These are phyloP conservation scores for Dicaeum eximium DNA, from an alignment of 2,113 vertebrate species.

Conservation along the genomic window DNA sequence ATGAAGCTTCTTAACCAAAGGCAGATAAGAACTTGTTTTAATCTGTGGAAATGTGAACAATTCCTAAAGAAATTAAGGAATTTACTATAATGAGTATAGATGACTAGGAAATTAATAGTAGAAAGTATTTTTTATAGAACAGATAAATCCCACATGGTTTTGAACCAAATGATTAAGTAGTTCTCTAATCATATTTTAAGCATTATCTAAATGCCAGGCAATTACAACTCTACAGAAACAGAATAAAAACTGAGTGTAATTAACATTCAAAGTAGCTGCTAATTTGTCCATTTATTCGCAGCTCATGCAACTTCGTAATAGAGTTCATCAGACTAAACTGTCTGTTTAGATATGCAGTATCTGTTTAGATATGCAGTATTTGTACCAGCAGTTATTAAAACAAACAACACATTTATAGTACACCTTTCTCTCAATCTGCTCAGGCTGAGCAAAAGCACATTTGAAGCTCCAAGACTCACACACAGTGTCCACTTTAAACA, in stretches of 20 bases:
- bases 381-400: slow-evolving; percentile 41
- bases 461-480: slow-evolving; percentile 82
- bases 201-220: background rate
- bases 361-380: background rate
- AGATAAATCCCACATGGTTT: background rate
- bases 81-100: background rate
- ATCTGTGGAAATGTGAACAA: background rate
- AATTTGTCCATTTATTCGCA: background rate
- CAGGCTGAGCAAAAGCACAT: slow-evolving; percentile 78
- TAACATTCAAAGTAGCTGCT: background rate
- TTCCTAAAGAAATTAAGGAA: background rate
- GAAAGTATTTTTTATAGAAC: background rate
- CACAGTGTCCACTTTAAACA: slow-evolving; percentile 86
- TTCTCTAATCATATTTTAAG: background rate
- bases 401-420: slow-evolving; percentile 58
- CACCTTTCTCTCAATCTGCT: slow-evolving; percentile 74
- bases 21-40: background rate
- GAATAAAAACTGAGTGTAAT: background rate
- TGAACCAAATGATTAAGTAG: background rate
- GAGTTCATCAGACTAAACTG: background rate
- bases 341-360: background rate
- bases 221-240: background rate
- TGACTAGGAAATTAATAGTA: background rate
- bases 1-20: background rate
- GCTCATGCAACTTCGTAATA: slow-evolving; percentile 13